A percentile compares a stretch with the other conserved stretches of the same genome.
These are phyloP conservation scores for Gallinago paraguaiae DNA, from an alignment of 2,113 vertebrate species.

Conservation along the genomic window DNA sequence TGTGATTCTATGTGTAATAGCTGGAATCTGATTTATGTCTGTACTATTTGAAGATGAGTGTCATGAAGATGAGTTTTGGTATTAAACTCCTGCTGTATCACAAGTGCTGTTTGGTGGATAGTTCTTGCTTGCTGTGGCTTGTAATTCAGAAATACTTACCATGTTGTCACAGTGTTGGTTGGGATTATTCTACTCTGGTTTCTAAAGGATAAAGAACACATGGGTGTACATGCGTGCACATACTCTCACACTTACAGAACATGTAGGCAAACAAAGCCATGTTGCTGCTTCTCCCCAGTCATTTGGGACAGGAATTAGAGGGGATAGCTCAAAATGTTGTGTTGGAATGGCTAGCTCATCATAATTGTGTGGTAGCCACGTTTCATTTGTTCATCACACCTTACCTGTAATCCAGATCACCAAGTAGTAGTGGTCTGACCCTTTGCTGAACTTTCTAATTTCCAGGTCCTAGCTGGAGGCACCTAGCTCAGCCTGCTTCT, in stretches of 20 bases:
- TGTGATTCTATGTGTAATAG: not conserved
- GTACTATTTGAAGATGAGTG: not conserved
- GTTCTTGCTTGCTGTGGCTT: not conserved
- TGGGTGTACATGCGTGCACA: accelerated
- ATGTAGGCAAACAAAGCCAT: not conserved
- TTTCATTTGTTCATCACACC: not conserved
- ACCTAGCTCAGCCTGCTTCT: not conserved
- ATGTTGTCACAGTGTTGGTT: not conserved
- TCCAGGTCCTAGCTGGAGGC: not conserved
- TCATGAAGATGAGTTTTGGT: not conserved
- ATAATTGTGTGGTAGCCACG: not conserved
- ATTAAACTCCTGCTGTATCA: not conserved
- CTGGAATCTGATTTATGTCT: not conserved
- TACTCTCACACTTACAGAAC: not conserved
- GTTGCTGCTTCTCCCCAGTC: not conserved
- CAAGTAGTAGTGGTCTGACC: not conserved
- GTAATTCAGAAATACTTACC: not conserved
- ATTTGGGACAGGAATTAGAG: not conserved
- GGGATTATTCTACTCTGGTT: not conserved
- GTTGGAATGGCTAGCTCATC: not conserved
- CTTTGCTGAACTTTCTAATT: not conserved
- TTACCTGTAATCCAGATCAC: not conserved
- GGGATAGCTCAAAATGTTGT: not conserved
- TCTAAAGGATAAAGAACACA: not conserved
- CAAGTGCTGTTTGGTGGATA: not conserved